phyloP scores from a whole-genome alignment of 2,797 vertebrate genomes.

The Silurus aristotelis region DNA sequence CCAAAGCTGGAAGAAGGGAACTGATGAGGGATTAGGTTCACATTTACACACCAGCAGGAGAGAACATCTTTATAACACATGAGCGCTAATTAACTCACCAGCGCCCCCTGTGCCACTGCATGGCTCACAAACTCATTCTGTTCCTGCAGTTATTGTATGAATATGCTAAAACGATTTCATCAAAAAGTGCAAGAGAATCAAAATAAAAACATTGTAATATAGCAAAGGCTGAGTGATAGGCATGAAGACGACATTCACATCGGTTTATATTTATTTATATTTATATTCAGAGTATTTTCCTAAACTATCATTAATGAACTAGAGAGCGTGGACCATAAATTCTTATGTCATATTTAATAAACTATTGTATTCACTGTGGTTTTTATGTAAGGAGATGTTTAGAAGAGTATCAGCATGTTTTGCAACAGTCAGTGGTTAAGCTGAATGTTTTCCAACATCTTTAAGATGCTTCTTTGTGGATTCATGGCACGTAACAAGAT shows the following conservation, averaged over 20 bases:
- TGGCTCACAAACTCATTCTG: neutral
- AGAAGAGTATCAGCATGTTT: neutral
- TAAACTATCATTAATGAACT: no score
- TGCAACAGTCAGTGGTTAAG: neutral
- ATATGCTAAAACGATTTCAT: neutral
- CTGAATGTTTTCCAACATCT: neutral
- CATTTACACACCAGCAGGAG: conserved; percentile 25
- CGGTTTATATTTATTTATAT: neutral
- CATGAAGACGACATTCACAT: neutral
- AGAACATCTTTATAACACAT: neutral
- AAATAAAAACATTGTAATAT: neutral
- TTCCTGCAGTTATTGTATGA: neutral
- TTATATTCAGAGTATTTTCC: neutral
- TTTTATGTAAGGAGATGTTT: neutral
- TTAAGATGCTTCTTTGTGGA: neutral
- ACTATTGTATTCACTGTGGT: neutral
- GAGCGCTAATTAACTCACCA: neutral
- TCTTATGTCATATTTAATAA: neutral
- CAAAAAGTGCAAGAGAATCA: neutral
- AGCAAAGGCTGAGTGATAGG: neutral
- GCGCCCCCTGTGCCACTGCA: neutral
- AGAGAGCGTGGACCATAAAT: neutral
- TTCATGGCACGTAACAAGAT: neutral
- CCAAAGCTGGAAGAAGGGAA: neutral
- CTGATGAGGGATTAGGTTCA: conserved; percentile 27